Conservation (phyloP, 2,888 invertebrate genomes). For the Eupithecia inturbata region DNA sequence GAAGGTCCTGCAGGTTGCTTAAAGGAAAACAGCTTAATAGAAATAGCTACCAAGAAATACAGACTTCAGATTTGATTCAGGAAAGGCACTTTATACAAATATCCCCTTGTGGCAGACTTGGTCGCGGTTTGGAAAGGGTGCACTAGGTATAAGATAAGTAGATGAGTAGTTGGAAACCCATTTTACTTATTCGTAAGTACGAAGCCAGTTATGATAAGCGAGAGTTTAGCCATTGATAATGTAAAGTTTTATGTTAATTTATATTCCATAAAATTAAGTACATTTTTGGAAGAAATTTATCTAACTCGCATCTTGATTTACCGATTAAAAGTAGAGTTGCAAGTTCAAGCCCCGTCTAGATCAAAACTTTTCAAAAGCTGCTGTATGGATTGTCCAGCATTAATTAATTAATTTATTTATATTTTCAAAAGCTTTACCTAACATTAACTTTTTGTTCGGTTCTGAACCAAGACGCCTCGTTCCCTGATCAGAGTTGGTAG, state of each 20-base stretch:
- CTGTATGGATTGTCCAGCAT: too few relatives aligned
- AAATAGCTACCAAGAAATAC: neutral
- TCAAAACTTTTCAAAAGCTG: neutral
- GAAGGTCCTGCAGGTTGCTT: neutral
- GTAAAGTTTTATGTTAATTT: neutral
- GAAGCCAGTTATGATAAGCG: neutral
- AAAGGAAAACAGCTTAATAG: slow-evolving; percentile 1
- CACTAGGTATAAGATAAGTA: neutral
- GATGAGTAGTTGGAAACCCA: neutral
- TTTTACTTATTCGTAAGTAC: neutral
- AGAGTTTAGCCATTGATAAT: neutral
- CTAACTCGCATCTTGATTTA: neutral
- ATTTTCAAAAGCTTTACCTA: neutral
- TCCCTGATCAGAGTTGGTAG: neutral
- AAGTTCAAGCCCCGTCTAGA: neutral
- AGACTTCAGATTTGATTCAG: slow-evolving; percentile 5
- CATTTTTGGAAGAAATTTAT: neutral
- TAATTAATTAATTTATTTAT: too few relatives aligned
- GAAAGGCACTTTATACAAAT: neutral
- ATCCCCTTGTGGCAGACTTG: neutral
- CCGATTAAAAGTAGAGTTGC: neutral
- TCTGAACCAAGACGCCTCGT: neutral
- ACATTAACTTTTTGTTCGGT: neutral
- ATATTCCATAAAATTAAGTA: neutral
- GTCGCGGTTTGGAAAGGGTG: neutral